A percentile compares a stretch with the other conserved stretches of the same genome.
Evolutionary conservation across 2,113 vertebrate species (phyloP).

Genomic region (Terrapene triunguis): DNA sequence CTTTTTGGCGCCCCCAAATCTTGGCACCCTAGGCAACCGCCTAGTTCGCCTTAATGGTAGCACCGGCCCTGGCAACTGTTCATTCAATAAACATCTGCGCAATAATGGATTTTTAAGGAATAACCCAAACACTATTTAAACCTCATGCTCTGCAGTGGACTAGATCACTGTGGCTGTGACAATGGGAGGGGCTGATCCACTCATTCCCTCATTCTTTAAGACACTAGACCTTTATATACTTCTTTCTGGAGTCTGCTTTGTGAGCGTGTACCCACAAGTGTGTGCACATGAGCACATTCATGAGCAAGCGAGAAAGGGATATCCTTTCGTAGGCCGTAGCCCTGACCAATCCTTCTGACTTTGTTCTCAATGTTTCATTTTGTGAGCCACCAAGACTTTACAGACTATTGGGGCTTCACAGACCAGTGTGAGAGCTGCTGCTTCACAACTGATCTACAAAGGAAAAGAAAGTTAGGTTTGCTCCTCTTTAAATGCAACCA

Average conservation of each 20-base stretch:
- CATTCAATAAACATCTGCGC: background rate
- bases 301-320: background rate
- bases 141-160: background rate
- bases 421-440: background rate
- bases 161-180: background rate
- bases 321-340: background rate
- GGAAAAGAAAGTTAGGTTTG: background rate
- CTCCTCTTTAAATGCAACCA: background rate
- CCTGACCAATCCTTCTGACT: background rate
- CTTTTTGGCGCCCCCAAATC: too few relatives aligned
- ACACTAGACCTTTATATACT: background rate
- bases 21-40: too few relatives aligned
- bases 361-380: background rate
- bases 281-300: background rate
- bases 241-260: background rate
- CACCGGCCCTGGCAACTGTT: background rate
- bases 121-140: background rate
- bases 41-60: too few relatives aligned
- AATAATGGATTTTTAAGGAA: background rate
- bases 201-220: accelerated
- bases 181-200: background rate
- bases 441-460: background rate
- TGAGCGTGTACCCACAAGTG: accelerated
- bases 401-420: background rate
- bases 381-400: background rate